Evolutionary conservation across 2,113 vertebrate species (phyloP), one percentile per base, ranked within the genome.

Genomic region (Cyanoliseus patagonus): DNA sequence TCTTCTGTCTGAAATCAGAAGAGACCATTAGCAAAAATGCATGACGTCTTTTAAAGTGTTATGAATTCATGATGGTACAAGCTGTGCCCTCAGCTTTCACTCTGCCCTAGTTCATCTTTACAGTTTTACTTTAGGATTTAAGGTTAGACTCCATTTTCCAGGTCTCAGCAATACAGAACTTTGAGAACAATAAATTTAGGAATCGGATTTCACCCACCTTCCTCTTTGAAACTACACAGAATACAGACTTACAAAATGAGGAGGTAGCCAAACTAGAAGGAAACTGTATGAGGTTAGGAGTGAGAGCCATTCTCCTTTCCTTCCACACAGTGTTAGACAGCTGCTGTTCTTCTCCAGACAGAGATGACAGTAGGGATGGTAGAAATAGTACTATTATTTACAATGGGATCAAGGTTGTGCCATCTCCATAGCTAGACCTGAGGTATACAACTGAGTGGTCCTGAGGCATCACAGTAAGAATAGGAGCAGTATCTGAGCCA

Each of bases 1-100:
- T 96, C 97, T 94, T 97, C 96, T 59, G 96, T 97, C 97, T 98
- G 91, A 85, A 97, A 97, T 39, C 33, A 93, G 53, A 95, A 92
- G 9, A 92, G 30, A 63, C 5, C 31, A 86, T 95, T 84, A 91
- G n/a, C 73, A 95, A 96, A 92, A 90, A 49, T 3, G 13, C 3
- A 1, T 47, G 19, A 28, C 17, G 93, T 25, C 55, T 47, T 83
- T 63, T 13, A 25, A 61, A 55, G 24, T 11, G 15, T 59, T 64
- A 61, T 9, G 11, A 19, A 84, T 3, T 77, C 35, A 17, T 5
- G 17, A 70, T 4, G 9, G 19, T 13, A 1, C 17, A 91, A 77
- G 15, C 75, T 83, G 28, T 5, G 8, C 24, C 20, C 51, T 79
- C 49, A 61, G 42, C 49, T 62, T 78, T 57, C 9, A 27, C 18